phyloP scores from a whole-genome alignment of 2,113 vertebrate species.

The Podiceps cristatus region DNA sequence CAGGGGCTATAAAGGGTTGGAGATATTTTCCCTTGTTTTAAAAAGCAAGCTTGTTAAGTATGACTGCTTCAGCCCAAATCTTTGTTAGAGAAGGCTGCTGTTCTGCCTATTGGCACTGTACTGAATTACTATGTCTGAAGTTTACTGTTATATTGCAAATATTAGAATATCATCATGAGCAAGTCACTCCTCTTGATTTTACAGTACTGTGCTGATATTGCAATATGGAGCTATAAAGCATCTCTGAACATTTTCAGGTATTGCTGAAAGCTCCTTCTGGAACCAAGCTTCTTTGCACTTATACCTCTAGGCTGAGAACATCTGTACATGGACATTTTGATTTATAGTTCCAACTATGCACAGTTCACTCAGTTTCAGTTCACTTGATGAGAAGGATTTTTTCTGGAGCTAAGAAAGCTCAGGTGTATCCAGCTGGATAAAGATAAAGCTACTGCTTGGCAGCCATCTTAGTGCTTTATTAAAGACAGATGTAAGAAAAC shows the following conservation, averaged over 20 bases:
- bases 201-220: background rate
- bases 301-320: background rate
- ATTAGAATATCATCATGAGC: background rate
- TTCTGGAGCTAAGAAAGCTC: slow-evolving; percentile 18
- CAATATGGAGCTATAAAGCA: background rate
- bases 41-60: background rate
- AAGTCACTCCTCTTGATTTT: background rate
- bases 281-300: background rate
- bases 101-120: background rate
- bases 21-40: background rate
- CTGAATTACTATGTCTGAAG: background rate
- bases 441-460: slow-evolving; percentile 32
- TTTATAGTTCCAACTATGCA: background rate
- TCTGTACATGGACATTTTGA: background rate
- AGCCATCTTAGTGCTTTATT: background rate
- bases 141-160: background rate
- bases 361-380: background rate
- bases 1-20: background rate
- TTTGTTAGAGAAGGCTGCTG: background rate
- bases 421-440: slow-evolving; percentile 37
- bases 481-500: background rate
- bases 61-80: background rate
- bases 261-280: background rate
- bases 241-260: background rate
- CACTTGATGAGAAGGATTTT: background rate